phyloP scores from a whole-genome alignment of 2,888 invertebrate genomes.

The Melinaea menophilus region DNA sequence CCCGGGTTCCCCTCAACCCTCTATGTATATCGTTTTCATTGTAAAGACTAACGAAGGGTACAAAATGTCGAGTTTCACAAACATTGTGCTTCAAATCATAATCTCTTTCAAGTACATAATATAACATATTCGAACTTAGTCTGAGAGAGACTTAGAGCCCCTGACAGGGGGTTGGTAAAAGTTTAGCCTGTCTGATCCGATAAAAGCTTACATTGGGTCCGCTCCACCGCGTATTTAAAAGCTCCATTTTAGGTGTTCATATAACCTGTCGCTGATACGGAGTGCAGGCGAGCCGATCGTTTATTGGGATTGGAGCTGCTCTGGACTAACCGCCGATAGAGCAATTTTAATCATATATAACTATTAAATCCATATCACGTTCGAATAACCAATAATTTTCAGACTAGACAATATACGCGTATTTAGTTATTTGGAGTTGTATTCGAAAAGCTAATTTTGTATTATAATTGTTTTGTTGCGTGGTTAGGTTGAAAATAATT shows the following conservation, averaged over 20 bases:
- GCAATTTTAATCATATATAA: constrained; percentile 60
- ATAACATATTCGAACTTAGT: constrained; percentile 7
- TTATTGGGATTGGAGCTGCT: constrained; percentile 58
- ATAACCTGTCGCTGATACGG: constrained; percentile 33
- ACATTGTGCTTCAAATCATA: constrained; percentile 6
- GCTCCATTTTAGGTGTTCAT: constrained; percentile 51
- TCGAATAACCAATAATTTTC: constrained; percentile 53
- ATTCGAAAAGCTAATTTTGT: neutral
- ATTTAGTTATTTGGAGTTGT: neutral
- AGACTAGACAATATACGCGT: constrained; percentile 30
- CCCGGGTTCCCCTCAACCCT: too few species aligned
- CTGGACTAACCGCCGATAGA: constrained; percentile 40
- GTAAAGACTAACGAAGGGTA: neutral
- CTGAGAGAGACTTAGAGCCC: constrained; percentile 11
- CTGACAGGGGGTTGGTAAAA: constrained; percentile 23
- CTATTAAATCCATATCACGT: constrained; percentile 49
- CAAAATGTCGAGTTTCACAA: neutral
- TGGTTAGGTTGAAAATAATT: too few species aligned
- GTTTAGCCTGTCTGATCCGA: constrained; percentile 54
- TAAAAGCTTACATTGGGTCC: constrained; percentile 47
- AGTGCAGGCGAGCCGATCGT: constrained; percentile 48
- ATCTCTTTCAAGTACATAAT: constrained; percentile 7
- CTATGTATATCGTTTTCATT: neutral
- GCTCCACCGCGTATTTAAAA: constrained; percentile 48
- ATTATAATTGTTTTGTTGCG: too few species aligned